These are phyloP conservation scores for Alviniconcha strummeri DNA, from an alignment of 2,888 invertebrate genomes.

Conservation along the genomic window DNA sequence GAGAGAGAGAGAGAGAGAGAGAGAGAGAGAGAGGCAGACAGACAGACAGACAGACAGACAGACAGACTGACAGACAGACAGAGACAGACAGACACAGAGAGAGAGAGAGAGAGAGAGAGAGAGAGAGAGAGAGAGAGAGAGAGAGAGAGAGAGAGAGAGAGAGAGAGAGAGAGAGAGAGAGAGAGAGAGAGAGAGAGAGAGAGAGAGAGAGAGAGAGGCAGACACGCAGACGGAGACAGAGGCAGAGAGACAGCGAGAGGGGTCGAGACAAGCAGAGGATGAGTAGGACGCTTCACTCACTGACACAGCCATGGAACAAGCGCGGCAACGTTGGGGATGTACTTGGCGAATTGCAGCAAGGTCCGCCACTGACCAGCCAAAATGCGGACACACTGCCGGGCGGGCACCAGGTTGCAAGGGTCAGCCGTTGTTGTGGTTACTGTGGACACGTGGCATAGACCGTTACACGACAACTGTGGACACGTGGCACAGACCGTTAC, in stretches of 20 bases:
- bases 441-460: background rate
- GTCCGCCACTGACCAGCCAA: background rate
- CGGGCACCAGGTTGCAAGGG: background rate
- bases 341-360: background rate
- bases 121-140: no score
- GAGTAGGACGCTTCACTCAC: background rate
- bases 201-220: no score
- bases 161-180: background rate
- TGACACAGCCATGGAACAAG: background rate
- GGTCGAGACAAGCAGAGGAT: no score
- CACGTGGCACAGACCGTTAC: background rate
- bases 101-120: background rate
- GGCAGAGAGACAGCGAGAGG: no score
- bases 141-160: no score
- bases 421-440: constrained; percentile 2
- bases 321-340: background rate
- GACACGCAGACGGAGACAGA: no score
- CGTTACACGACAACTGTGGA: background rate
- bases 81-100: background rate
- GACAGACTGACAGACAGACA: background rate
- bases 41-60: background rate
- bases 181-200: background rate
- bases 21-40: background rate
- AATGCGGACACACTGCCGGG: background rate
- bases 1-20: constrained; percentile 1